Conservation (phyloP, 2,888 invertebrate genomes). For the Agrilus cyanescens region DNA sequence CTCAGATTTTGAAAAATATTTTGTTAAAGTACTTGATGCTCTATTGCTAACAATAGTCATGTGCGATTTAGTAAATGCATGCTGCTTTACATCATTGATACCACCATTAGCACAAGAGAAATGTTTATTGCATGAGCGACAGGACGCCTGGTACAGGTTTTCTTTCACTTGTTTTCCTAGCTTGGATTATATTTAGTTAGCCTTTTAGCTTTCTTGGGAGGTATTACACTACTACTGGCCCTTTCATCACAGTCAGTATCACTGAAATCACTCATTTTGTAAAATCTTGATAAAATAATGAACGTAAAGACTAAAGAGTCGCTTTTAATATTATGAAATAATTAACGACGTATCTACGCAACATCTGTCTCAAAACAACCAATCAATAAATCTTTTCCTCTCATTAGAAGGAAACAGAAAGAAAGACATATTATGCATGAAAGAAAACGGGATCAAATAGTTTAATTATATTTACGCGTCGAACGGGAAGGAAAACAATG, state of each 20-base stretch:
- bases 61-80: background rate
- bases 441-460: no score
- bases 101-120: constrained; percentile 5
- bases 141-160: constrained; percentile 1
- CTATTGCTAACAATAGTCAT: background rate
- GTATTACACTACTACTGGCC: background rate
- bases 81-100: background rate
- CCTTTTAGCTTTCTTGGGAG: constrained; percentile 1
- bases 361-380: no score
- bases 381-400: no score
- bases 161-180: background rate
- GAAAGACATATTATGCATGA: no score
- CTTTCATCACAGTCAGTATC: background rate
- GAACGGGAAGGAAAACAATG: no score
- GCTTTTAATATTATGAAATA: background rate
- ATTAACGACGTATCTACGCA: no score
- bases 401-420: no score
- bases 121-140: constrained; percentile 4
- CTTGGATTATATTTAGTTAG: constrained; percentile 3
- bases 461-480: no score
- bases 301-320: no score
- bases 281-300: no score
- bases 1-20: background rate
- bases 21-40: background rate
- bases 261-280: no score